Conservation (phyloP, 2,888 invertebrate species). For the Operophtera brumata region DNA sequence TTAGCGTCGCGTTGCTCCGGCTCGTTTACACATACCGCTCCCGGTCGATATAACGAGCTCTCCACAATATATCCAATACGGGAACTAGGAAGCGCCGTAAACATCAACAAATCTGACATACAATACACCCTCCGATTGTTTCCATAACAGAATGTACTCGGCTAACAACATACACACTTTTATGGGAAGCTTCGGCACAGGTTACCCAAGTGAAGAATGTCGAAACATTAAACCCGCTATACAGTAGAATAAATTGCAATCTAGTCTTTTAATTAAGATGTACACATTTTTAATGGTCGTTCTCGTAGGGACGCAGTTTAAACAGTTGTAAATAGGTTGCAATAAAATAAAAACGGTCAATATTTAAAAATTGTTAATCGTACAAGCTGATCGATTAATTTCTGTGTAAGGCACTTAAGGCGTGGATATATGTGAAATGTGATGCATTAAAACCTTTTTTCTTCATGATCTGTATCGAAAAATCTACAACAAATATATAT, state of each 20-base stretch:
- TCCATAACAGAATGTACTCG: constrained; percentile 46
- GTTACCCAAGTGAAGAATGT: constrained; percentile 19
- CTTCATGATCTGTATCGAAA: too few species aligned
- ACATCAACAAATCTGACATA: constrained; percentile 61
- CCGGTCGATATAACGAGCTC: constrained; percentile 68
- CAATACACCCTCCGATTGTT: constrained; percentile 57
- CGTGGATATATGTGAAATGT: constrained; percentile 19
- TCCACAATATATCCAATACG: constrained; percentile 59
- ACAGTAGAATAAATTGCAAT: constrained; percentile 30
- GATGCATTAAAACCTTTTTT: too few species aligned
- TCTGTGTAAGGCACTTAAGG: constrained; percentile 16
- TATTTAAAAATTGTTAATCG: constrained; percentile 27
- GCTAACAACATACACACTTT: constrained; percentile 35
- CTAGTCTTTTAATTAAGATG: constrained; percentile 26
- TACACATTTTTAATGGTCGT: constrained; percentile 20
- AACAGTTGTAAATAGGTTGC: constrained; percentile 23
- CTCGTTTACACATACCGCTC: constrained; percentile 78
- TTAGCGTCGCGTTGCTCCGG: constrained; percentile 72
- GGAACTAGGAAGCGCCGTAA: constrained; percentile 68
- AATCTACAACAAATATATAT: too few species aligned
- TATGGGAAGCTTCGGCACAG: constrained; percentile 31
- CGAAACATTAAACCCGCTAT: constrained; percentile 25
- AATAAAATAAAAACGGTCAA: constrained; percentile 13
- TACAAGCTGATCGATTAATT: constrained; percentile 24
- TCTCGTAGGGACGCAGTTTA: constrained; percentile 27